phyloP scores from a whole-genome alignment of 1,140 invertebrate genomes.

The Teleopsis dalmanni region DNA sequence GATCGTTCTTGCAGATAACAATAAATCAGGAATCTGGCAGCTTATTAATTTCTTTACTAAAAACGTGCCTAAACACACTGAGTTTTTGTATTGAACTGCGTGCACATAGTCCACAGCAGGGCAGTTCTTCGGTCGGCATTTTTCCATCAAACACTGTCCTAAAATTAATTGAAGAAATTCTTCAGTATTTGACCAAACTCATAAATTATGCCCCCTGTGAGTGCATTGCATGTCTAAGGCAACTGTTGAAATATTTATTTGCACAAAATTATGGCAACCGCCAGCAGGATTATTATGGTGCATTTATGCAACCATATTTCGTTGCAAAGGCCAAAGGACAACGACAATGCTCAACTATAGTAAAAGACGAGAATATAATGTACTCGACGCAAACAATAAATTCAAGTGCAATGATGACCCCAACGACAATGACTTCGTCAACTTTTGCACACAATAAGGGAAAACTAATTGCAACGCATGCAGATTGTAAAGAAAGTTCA shows the following conservation, averaged over 20 bases:
- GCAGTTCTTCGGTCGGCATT: not conserved
- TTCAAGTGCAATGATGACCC: not conserved
- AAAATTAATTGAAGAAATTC: conserved; percentile 63
- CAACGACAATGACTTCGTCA: conserved; percentile 11
- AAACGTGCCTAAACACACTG: conserved; percentile 34
- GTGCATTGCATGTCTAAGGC: conserved; percentile 68
- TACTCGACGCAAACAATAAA: conserved; percentile 13
- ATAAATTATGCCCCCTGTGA: conserved; percentile 60
- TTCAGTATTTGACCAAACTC: conserved; percentile 63
- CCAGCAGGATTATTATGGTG: conserved; percentile 23
- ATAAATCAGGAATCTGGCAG: conserved; percentile 60
- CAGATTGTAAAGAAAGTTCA: not conserved
- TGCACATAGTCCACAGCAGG: conserved; percentile 3
- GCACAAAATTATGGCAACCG: conserved; percentile 59
- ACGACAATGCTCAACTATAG: not conserved
- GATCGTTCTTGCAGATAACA: conserved; percentile 49
- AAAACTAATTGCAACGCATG: conserved; percentile 19
- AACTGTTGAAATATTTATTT: conserved; percentile 74
- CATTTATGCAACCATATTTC: conserved; percentile 36
- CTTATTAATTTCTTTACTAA: conserved; percentile 58
- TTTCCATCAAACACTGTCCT: conserved; percentile 14
- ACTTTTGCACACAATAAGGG: conserved; percentile 11
- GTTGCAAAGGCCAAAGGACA: conserved; percentile 22
- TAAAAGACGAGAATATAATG: conserved; percentile 11
- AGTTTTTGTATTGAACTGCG: conserved; percentile 30